These are phyloP conservation scores for Asteroscopus sphinx DNA, from an alignment of 2,888 invertebrate species.

Conservation along the genomic window DNA sequence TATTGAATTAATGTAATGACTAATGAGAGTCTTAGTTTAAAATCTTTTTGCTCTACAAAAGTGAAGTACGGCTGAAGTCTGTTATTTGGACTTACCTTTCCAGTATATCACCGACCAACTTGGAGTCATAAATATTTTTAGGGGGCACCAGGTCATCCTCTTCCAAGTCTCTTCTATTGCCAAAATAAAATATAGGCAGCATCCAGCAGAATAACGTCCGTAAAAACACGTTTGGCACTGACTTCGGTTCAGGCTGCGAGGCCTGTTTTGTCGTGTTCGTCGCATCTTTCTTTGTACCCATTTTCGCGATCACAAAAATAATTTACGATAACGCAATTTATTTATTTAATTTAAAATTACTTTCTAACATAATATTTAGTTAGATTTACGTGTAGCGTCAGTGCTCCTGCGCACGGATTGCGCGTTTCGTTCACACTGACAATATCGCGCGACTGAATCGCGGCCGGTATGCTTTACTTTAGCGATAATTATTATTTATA, in stretches of 20 bases:
- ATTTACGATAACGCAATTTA: conserved; percentile 4
- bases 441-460: conserved; percentile 26
- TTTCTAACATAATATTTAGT: conserved; percentile 11
- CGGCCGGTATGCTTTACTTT: conserved; percentile 44
- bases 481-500: conserved; percentile 44
- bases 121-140: conserved; percentile 92
- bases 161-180: conserved; percentile 92
- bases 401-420: conserved; percentile 46
- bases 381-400: conserved; percentile 10
- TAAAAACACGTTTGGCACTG: conserved; percentile 86
- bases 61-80: background rate
- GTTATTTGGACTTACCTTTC: conserved; percentile 87
- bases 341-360: conserved; percentile 5
- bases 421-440: conserved; percentile 46
- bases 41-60: background rate
- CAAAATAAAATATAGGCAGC: conserved; percentile 93
- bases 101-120: conserved; percentile 91
- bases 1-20: background rate
- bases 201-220: conserved; percentile 93
- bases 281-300: conserved; percentile 56
- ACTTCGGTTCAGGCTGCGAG: conserved; percentile 60
- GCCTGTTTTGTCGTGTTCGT: conserved; percentile 47
- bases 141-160: conserved; percentile 93
- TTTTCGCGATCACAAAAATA: conserved; percentile 40
- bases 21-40: background rate